Conservation (phyloP, 2,888 invertebrate genomes). For the Lordiphosa fenestrarum region DNA sequence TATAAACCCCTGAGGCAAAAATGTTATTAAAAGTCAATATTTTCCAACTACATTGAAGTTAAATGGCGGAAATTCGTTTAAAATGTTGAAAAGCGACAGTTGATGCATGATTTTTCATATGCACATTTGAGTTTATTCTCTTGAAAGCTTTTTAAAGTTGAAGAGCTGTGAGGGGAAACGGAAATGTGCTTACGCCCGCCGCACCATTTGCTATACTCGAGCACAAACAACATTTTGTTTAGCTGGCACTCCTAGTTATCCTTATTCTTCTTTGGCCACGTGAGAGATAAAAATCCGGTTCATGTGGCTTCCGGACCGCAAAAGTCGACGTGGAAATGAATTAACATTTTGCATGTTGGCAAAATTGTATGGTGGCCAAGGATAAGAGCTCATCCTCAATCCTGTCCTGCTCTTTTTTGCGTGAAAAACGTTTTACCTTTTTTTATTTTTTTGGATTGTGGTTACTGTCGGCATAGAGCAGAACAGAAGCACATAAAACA, state of each 20-base stretch:
- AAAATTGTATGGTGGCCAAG: constrained; percentile 28
- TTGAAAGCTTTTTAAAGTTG: constrained; percentile 7
- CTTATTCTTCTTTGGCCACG: constrained; percentile 19
- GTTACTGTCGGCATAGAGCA: constrained; percentile 8
- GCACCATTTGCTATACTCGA: constrained; percentile 19
- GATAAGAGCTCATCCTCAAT: constrained; percentile 40
- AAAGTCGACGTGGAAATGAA: constrained; percentile 61
- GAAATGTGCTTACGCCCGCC: constrained; percentile 57
- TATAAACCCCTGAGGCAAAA: constrained; percentile 37
- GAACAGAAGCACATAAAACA: constrained; percentile 53
- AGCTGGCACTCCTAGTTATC: constrained; percentile 34
- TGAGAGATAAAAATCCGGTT: constrained; percentile 64
- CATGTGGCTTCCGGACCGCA: constrained; percentile 25
- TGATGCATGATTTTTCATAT: constrained; percentile 47
- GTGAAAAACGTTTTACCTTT: constrained; percentile 35
- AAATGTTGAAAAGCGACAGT: constrained; percentile 33
- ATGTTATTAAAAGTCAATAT: constrained; percentile 64
- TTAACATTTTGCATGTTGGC: constrained; percentile 70
- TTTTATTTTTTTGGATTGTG: constrained; percentile 16
- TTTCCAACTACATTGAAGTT: constrained; percentile 44
- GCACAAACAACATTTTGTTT: constrained; percentile 42
- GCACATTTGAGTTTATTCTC: not conserved
- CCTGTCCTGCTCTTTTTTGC: constrained; percentile 24
- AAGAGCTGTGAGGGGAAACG: constrained; percentile 45
- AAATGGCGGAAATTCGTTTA: constrained; percentile 65